These are phyloP conservation scores for Pterocles gutturalis DNA, from an alignment of 2,113 vertebrate species.

Conservation along the genomic window DNA sequence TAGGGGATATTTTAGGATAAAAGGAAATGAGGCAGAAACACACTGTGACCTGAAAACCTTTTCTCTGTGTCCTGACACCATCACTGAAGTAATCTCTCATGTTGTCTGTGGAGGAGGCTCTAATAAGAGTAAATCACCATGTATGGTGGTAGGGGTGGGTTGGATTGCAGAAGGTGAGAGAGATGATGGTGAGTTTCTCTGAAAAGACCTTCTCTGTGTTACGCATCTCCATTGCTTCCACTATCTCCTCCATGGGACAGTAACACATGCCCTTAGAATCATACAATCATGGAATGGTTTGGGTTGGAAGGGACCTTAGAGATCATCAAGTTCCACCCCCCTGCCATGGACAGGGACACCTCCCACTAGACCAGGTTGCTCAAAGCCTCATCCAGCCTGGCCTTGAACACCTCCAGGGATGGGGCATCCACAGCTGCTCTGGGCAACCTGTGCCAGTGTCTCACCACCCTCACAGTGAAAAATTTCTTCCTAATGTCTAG, in stretches of 20 bases:
- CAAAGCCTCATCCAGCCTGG: too few species aligned
- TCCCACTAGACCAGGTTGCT: too few species aligned
- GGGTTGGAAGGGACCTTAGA: too few species aligned
- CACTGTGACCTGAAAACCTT: not conserved
- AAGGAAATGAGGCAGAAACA: not conserved
- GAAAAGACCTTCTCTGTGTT: not conserved
- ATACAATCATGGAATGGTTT: too few species aligned
- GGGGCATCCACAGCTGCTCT: too few species aligned
- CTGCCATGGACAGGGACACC: too few species aligned
- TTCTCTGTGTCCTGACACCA: not conserved
- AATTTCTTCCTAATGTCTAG: too few species aligned
- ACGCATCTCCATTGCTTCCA: not conserved
- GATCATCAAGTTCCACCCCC: too few species aligned
- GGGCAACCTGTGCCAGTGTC: too few species aligned
- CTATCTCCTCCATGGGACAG: not conserved
- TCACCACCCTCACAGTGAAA: too few species aligned
- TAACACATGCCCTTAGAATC: accelerated
- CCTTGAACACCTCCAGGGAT: too few species aligned
- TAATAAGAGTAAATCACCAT: accelerated
- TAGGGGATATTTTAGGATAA: not conserved
- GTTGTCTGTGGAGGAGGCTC: not conserved
- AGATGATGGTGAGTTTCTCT: not conserved
- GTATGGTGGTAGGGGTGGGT: accelerated
- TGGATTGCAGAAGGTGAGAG: not conserved
- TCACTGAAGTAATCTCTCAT: not conserved